A percentile compares a stretch with the other conserved stretches of the same genome.
phyloP scores from a whole-genome alignment of 2,113 vertebrate species.

The Otus sunia region DNA sequence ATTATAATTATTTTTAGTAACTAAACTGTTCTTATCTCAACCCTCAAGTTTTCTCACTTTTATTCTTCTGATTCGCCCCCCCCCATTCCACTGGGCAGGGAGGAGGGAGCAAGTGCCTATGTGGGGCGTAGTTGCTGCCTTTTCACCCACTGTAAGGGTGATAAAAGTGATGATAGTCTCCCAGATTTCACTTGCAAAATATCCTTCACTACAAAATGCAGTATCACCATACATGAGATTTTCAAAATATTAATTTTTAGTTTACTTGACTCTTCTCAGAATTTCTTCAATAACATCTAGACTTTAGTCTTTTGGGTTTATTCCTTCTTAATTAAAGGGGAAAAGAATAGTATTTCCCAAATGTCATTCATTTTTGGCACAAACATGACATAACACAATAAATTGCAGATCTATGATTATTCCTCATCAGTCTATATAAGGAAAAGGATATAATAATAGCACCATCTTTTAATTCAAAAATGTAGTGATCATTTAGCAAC shows the following conservation, averaged over 20 bases:
- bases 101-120: no score
- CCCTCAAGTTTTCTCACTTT: no score
- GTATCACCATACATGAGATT: not conserved
- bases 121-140: not conserved
- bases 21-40: no score
- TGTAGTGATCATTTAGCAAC: not conserved
- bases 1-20: no score
- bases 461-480: not conserved
- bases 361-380: not conserved
- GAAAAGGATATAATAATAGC: not conserved
- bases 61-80: no score
- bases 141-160: not conserved
- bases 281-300: not conserved
- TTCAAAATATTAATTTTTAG: not conserved
- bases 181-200: not conserved
- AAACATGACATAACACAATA: not conserved
- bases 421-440: not conserved
- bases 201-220: not conserved
- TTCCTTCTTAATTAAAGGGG: not conserved
- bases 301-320: not conserved
- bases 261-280: not conserved
- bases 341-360: not conserved
- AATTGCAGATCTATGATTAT: not conserved
- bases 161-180: not conserved
- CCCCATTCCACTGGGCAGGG: no score